Base-by-base conservation (phyloP, 2,113 vertebrate genomes). In the Stomatorhinus ivindoensis region DNA sequence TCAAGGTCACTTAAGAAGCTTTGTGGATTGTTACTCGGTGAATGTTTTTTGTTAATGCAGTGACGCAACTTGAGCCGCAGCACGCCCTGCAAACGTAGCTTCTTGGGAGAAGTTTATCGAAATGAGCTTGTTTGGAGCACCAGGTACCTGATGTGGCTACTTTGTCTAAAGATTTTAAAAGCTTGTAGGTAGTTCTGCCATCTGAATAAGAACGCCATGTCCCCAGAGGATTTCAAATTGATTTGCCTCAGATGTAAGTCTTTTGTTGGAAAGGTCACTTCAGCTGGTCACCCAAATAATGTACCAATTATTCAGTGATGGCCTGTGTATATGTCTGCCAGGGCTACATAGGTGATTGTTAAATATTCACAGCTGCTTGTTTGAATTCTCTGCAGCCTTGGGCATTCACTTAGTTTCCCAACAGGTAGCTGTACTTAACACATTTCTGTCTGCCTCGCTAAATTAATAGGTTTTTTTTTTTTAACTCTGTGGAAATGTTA, bases 111-210 rank as follows among this genome's bases (percentile, higher is more conserved):
- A 10, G 58, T 31, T 31, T 48, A 65, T 65, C 46, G 87, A 88
- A 69, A 73, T 31, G 13, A 73, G 61, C 87, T 88, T 48, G 39
- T 58, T 46, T 42, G 42, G 35, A 6, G 21, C 1, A 19, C 87
- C 3, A 47, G 87, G 58, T 48, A 58, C 58, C 3, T 46, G 35
- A 46, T 53, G 51, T 46, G 6, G n/a, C 42, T 46, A 39, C 53
- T 27, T 50, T 53, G 80, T 46, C 15, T 89, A 31, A 84, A 89
- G 47, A 15, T 35, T 89, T 89, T 89, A 82, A 50, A 89, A 24
- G 76, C 73, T 39, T 42, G 76, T 55, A 39, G 47, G 76, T 42
- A 83, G 50, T 39, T 13, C 88, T 13, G 24, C 39, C 50, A 42
- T 76, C 31, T 76, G 73, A 44, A 27, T 24, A 19, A 89, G 80